These are phyloP conservation scores for Cyclargus thomasi DNA, from an alignment of 1,140 invertebrate genomes.

Conservation along the genomic window DNA sequence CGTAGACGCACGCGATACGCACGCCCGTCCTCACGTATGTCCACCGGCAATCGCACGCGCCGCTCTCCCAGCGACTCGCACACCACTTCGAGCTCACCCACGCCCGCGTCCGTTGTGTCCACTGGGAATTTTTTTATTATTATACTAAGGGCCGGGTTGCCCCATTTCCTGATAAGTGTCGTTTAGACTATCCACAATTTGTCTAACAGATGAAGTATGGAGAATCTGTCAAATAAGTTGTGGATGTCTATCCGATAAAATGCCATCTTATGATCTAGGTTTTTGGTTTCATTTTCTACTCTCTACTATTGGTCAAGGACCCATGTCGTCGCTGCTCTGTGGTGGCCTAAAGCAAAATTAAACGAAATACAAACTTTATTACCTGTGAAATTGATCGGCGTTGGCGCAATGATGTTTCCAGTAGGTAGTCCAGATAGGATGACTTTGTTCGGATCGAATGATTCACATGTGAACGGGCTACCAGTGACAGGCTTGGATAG, in stretches of 20 bases:
- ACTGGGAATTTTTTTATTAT: slow-evolving; percentile 76
- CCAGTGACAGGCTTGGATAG: slow-evolving; percentile 93
- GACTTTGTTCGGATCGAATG: slow-evolving; percentile 91
- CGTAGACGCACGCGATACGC: slow-evolving; percentile 88
- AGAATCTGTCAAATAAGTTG: too few species aligned
- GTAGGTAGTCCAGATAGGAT: slow-evolving; percentile 83
- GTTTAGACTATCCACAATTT: too few species aligned
- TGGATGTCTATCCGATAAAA: too few species aligned
- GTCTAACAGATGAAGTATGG: too few species aligned
- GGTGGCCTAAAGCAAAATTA: too few species aligned
- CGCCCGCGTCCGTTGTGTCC: slow-evolving; percentile 89
- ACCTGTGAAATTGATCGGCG: slow-evolving; percentile 89
- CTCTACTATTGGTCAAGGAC: too few species aligned
- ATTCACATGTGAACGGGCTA: slow-evolving; percentile 96
- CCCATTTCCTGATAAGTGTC: too few species aligned
- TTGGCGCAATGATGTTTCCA: slow-evolving; percentile 88
- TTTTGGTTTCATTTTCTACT: too few species aligned
- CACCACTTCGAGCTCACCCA: slow-evolving; percentile 91
- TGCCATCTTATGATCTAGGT: too few species aligned
- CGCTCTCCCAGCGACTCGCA: slow-evolving; percentile 87
- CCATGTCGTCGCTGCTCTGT: too few species aligned
- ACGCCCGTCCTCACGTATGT: slow-evolving; percentile 85
- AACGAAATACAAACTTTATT: slow-evolving; percentile 22
- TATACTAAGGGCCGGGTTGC: too few species aligned
- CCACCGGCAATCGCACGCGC: slow-evolving; percentile 89